Conservation (phyloP, 2,888 invertebrate species). For the Alloplasta piceator region DNA sequence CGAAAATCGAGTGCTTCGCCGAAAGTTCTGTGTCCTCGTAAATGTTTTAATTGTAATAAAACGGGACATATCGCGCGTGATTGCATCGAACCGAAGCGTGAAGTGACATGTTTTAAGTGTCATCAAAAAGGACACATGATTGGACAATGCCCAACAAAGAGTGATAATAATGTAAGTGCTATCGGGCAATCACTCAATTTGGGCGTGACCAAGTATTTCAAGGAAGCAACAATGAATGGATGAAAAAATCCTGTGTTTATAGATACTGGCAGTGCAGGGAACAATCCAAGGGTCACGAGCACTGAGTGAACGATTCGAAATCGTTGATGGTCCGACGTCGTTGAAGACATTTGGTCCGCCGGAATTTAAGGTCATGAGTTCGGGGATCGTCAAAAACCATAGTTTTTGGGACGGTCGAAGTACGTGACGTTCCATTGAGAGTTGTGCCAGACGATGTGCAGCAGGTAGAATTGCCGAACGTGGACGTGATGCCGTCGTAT, state of each 20-base stretch:
- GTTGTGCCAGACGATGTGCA: slow-evolving; percentile 41
- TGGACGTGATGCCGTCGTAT: neutral
- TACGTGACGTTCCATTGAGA: neutral
- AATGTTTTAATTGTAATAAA: slow-evolving; percentile 13
- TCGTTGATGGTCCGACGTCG: neutral
- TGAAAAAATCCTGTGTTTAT: slow-evolving; percentile 32
- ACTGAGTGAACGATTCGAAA: neutral
- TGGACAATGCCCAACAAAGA: neutral
- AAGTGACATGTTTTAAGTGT: slow-evolving; percentile 1
- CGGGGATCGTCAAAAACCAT: slow-evolving; percentile 1
- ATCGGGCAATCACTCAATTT: neutral
- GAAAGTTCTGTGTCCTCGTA: neutral
- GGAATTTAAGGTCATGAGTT: neutral
- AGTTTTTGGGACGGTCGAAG: neutral
- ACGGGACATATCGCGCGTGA: slow-evolving; percentile 15
- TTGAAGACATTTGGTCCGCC: slow-evolving; percentile 37
- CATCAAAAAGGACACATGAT: neutral
- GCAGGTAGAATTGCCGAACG: neutral
- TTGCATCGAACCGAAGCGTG: slow-evolving; percentile 1
- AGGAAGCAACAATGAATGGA: slow-evolving; percentile 27
- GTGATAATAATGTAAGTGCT: neutral
- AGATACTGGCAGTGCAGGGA: slow-evolving; percentile 52
- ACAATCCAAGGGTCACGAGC: slow-evolving; percentile 34
- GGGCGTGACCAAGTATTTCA: slow-evolving; percentile 41
- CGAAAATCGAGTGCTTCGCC: neutral